Percentiles rank a stretch among this genome's conserved stretches.
Conservation (phyloP, 1,140 invertebrate species). For the Oryctes rhinoceros region DNA sequence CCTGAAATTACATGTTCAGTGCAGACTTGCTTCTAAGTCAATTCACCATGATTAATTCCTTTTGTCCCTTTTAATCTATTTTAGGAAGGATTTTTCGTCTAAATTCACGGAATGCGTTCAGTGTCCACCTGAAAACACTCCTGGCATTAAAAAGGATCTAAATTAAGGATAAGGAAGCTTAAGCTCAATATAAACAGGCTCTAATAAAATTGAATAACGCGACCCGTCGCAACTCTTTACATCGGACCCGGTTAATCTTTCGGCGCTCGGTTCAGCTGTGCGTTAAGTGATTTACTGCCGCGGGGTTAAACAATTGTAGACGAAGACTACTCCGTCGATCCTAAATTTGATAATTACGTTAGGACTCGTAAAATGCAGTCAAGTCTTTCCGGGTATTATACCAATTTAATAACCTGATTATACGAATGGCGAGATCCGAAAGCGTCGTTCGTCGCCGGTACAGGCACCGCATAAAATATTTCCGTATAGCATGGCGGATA, state of each 20-base stretch:
- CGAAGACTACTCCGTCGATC: constrained; percentile 16
- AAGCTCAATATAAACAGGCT: constrained; percentile 28
- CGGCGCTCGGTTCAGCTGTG: constrained; percentile 19
- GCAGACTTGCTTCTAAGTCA: too few relatives aligned
- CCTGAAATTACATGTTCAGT: too few relatives aligned
- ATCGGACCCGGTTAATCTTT: constrained; percentile 27
- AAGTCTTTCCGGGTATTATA: constrained; percentile 37
- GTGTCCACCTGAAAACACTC: constrained; percentile 11
- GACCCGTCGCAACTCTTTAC: constrained; percentile 17
- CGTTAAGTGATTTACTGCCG: constrained; percentile 35
- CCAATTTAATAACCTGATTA: constrained; percentile 36
- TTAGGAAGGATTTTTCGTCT: too few relatives aligned
- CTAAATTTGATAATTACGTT: constrained; percentile 37
- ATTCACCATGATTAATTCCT: too few relatives aligned
- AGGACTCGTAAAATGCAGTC: constrained; percentile 36
- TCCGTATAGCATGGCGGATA: background rate
- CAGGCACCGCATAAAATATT: constrained; percentile 34
- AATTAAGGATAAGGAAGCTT: constrained; percentile 14
- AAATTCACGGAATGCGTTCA: background rate
- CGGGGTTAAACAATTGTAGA: constrained; percentile 33
- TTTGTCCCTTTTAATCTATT: too few relatives aligned
- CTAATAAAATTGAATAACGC: constrained; percentile 1
- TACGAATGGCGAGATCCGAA: constrained; percentile 33
- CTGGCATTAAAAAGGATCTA: background rate
- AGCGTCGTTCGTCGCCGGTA: background rate